These are phyloP conservation scores for Chrysolina americana DNA, from an alignment of 2,888 invertebrate species.

Conservation along the genomic window DNA sequence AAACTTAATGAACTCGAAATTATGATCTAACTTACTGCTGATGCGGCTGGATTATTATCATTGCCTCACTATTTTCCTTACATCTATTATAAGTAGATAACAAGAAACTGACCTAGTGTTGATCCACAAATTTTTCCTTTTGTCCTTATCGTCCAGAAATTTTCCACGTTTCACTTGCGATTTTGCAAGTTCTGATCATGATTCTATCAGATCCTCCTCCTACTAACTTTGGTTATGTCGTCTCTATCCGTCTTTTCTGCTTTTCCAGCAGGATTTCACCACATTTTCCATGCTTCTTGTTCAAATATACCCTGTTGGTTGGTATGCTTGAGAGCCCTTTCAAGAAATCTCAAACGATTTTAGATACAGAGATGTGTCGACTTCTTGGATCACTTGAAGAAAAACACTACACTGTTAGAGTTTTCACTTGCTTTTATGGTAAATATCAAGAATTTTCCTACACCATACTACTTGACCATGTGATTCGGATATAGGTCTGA, in stretches of 20 bases:
- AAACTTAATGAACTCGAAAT: neutral
- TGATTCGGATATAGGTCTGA: neutral
- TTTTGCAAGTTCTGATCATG: neutral
- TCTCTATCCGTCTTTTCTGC: neutral
- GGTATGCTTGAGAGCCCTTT: neutral
- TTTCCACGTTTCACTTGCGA: neutral
- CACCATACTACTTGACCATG: neutral
- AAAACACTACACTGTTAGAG: constrained; percentile 7
- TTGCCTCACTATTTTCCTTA: neutral
- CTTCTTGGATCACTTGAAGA: neutral
- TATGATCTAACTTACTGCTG: neutral
- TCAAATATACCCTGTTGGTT: neutral
- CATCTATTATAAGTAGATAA: neutral
- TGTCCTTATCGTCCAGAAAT: neutral
- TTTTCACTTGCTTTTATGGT: neutral
- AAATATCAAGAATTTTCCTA: neutral
- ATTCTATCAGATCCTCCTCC: neutral
- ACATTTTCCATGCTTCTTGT: neutral
- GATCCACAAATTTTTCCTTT: neutral
- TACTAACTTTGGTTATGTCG: neutral
- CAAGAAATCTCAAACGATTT: neutral
- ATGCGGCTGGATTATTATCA: too few relatives aligned
- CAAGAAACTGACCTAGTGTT: neutral
- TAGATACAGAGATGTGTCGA: neutral
- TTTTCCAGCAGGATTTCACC: neutral